phyloP scores from a whole-genome alignment of 2,113 vertebrate genomes.

The Actinemys pallida region DNA sequence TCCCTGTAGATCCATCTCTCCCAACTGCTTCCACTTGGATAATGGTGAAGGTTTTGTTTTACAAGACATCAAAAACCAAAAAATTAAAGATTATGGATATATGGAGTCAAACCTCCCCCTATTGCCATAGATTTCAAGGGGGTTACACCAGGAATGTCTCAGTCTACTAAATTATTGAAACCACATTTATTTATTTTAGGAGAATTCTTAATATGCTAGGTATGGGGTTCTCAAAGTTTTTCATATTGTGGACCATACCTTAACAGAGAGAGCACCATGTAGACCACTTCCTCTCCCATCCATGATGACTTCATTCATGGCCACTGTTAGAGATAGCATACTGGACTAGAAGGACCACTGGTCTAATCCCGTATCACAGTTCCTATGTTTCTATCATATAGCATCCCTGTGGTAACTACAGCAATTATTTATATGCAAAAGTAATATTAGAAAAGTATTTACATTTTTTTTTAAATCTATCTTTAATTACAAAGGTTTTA shows the following conservation, averaged over 20 bases:
- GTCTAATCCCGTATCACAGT: not conserved
- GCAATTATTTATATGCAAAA: not conserved
- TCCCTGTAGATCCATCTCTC: too few relatives aligned
- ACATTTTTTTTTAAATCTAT: not conserved
- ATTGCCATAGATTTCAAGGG: not conserved
- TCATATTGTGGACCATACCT: not conserved
- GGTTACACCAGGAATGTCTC: not conserved
- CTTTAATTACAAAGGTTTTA: not conserved
- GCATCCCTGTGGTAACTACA: not conserved
- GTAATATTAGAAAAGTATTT: not conserved
- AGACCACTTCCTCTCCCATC: not conserved
- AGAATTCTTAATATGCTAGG: not conserved
- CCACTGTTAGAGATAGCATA: not conserved
- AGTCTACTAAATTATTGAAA: not conserved
- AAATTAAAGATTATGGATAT: not conserved
- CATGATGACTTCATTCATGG: not conserved
- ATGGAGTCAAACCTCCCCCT: not conserved
- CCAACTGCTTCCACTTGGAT: not conserved
- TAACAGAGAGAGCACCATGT: not conserved
- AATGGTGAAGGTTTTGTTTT: not conserved
- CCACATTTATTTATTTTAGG: not conserved
- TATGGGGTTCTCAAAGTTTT: fast-evolving
- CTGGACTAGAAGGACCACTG: not conserved
- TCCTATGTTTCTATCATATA: not conserved
- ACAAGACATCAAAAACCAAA: not conserved